Conservation (phyloP, 1,140 invertebrate genomes). For the Drosophila lowei region DNA sequence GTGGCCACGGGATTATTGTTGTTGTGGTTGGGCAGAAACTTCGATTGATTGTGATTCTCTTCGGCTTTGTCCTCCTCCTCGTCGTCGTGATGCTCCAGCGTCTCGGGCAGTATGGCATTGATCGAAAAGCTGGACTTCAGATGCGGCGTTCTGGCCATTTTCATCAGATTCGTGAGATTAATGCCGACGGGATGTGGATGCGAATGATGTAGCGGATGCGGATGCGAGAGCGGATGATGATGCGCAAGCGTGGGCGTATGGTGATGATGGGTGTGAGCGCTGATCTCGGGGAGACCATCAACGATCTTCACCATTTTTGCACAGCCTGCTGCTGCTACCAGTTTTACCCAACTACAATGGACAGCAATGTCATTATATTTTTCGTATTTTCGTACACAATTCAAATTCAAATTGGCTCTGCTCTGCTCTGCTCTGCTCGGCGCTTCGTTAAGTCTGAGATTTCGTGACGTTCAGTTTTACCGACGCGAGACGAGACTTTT, state of each 20-base stretch:
- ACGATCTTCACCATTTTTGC: constrained; percentile 75
- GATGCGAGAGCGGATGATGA: constrained; percentile 41
- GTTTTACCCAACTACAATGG: no score
- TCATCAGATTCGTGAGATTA: constrained; percentile 75
- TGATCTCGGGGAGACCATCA: constrained; percentile 55
- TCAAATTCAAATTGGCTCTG: constrained; percentile 25
- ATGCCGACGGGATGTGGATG: constrained; percentile 59
- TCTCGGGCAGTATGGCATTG: constrained; percentile 88
- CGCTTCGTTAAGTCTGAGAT: constrained; percentile 17
- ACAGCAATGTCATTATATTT: no score
- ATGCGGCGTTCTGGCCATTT: constrained; percentile 85
- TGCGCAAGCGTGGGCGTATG: constrained; percentile 23
- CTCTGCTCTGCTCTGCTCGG: not conserved
- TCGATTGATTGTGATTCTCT: constrained; percentile 21
- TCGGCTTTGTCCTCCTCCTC: constrained; percentile 30
- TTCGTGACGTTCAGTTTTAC: constrained; percentile 29
- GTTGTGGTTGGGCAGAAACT: constrained; percentile 38
- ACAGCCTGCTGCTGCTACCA: not conserved
- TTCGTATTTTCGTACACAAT: no score
- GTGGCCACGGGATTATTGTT: constrained; percentile 48
- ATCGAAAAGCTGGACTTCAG: constrained; percentile 90
- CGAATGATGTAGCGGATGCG: constrained; percentile 36
- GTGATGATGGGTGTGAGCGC: constrained; percentile 34
- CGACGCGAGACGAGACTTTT: constrained; percentile 41
- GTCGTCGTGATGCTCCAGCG: constrained; percentile 82